Evolutionary conservation across 2,888 invertebrate genomes (phyloP).

Genomic region (Thereva nobilitata): DNA sequence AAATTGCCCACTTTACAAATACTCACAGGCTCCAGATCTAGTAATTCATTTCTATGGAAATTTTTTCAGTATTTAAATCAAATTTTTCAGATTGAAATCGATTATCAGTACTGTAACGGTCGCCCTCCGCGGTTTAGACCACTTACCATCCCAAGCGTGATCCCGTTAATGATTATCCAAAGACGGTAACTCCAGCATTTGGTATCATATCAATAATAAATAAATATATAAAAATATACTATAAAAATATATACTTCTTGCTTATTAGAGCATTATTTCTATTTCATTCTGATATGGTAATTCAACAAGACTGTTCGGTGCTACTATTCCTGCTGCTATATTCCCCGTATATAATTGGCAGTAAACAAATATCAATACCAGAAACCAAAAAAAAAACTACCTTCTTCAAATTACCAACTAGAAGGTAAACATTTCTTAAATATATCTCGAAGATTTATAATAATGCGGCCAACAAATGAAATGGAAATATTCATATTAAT

Average conservation of each 20-base stretch:
- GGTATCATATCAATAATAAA: constrained; percentile 51
- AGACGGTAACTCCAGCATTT: constrained; percentile 49
- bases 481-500: too few species aligned
- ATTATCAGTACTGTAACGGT: too few species aligned
- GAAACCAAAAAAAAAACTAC: constrained; percentile 41
- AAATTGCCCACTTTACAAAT: constrained; percentile 15
- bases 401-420: constrained; percentile 4
- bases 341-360: constrained; percentile 43
- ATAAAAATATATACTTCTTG: constrained; percentile 48
- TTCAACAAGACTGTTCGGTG: constrained; percentile 49
- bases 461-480: constrained; percentile 49
- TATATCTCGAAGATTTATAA: constrained; percentile 49
- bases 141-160: too few species aligned
- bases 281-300: constrained; percentile 46
- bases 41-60: background rate
- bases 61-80: background rate
- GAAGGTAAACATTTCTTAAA: constrained; percentile 39
- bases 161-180: constrained; percentile 45
- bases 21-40: constrained; percentile 19
- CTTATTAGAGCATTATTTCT: constrained; percentile 49
- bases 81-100: constrained; percentile 14
- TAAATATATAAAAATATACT: constrained; percentile 47
- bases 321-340: constrained; percentile 51
- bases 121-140: too few species aligned
- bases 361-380: constrained; percentile 45